phyloP scores from a whole-genome alignment of 2,113 vertebrate genomes.

The Scolopax mira region DNA sequence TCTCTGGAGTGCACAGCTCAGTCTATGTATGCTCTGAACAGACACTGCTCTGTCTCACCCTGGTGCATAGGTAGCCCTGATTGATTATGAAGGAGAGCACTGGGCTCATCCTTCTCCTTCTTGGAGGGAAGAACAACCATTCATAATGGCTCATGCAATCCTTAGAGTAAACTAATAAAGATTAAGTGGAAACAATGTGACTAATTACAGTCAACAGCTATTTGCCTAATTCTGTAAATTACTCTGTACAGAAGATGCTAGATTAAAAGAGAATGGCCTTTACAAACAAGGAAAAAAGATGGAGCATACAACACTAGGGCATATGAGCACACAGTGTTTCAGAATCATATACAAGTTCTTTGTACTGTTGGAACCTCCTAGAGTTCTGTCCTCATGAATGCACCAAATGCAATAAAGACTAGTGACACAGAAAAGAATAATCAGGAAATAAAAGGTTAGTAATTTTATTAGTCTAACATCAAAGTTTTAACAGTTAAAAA shows the following conservation, averaged over 20 bases:
- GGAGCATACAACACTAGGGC: neutral
- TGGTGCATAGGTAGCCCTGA: neutral
- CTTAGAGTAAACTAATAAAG: neutral
- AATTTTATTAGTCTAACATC: neutral
- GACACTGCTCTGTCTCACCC: neutral
- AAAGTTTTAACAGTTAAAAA: neutral
- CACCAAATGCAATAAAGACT: neutral
- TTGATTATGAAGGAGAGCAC: neutral
- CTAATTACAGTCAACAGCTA: neutral
- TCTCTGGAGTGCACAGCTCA: neutral
- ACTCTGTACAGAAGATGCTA: neutral
- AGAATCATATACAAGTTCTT: accelerated
- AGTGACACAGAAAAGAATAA: neutral
- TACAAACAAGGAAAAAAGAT: neutral
- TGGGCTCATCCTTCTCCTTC: neutral
- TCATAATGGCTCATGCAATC: neutral
- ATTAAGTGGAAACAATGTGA: neutral
- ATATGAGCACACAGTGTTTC: neutral
- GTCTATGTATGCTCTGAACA: neutral
- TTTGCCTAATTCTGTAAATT: conserved; percentile 14
- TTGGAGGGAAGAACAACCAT: neutral
- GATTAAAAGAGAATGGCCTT: neutral
- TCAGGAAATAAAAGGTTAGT: neutral
- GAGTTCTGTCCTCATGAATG: neutral
- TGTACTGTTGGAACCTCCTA: neutral